phyloP scores from a whole-genome alignment of 2,113 vertebrate species.

The Equus przewalskii region DNA sequence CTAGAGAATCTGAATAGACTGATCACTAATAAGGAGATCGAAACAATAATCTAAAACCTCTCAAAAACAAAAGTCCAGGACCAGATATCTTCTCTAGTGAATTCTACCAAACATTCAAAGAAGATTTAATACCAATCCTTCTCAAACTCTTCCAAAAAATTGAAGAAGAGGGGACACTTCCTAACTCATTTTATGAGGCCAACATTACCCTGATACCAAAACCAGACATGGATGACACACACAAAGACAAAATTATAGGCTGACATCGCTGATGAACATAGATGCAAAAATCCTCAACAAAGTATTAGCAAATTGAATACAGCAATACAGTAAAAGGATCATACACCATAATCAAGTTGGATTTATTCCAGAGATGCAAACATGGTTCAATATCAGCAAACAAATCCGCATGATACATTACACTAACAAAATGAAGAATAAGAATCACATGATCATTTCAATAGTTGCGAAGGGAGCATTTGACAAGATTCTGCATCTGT shows the following conservation, averaged over 20 bases:
- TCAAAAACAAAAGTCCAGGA: neutral
- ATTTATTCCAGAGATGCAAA: neutral
- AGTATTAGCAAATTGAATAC: neutral
- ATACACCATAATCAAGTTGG: neutral
- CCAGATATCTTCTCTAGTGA: neutral
- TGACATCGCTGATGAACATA: neutral
- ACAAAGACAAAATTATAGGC: neutral
- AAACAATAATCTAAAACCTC: neutral
- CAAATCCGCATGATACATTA: neutral
- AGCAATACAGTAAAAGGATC: neutral
- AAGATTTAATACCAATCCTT: neutral
- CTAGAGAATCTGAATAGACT: neutral
- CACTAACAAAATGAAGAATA: neutral
- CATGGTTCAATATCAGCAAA: neutral
- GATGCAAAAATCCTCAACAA: neutral
- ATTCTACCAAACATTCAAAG: neutral
- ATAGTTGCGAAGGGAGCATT: neutral
- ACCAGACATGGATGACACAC: neutral
- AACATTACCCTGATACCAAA: neutral
- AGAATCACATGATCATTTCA: neutral
- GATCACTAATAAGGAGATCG: neutral
- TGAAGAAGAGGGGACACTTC: neutral
- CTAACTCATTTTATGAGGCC: neutral
- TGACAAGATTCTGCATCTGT: neutral
- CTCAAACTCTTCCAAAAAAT: neutral